These are phyloP conservation scores for Balanococcus diminutus DNA, from an alignment of 2,888 invertebrate genomes.

Conservation along the genomic window DNA sequence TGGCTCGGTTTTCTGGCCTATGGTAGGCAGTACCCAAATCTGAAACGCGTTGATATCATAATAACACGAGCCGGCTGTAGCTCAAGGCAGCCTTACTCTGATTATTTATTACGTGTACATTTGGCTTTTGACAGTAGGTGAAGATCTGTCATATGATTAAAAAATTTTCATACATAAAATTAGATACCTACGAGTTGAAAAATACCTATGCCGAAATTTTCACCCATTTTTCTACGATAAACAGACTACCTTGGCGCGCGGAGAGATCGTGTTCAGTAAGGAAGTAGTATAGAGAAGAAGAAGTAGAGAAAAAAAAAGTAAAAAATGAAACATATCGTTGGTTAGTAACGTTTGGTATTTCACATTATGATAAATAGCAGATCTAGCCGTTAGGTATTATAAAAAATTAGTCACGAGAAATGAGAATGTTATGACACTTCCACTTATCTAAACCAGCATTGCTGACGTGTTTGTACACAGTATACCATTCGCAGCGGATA, in stretches of 20 bases:
- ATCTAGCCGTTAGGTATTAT: conserved; percentile 33
- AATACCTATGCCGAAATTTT: conserved; percentile 21
- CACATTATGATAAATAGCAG: conserved; percentile 37
- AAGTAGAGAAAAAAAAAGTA: neutral
- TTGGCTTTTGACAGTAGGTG: conserved; percentile 14
- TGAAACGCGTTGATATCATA: conserved; percentile 17
- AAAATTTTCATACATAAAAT: neutral
- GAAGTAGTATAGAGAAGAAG: neutral
- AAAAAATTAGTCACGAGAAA: conserved; percentile 40
- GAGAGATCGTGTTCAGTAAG: neutral
- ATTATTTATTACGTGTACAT: conserved; percentile 3
- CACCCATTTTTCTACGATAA: neutral
- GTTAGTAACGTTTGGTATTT: conserved; percentile 27
- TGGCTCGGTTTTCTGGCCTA: too few relatives aligned
- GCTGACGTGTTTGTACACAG: conserved; percentile 33
- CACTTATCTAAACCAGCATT: conserved; percentile 25
- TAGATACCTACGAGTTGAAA: too few relatives aligned
- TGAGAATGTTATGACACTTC: conserved; percentile 33
- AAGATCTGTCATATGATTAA: conserved; percentile 7
- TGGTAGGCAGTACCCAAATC: neutral
- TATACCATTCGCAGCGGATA: neutral
- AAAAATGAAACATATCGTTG: conserved; percentile 16
- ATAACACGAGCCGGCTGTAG: neutral
- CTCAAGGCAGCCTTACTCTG: neutral
- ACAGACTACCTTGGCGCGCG: neutral